Evolutionary conservation across 2,113 vertebrate genomes (phyloP).

Genomic region (Passer domesticus): DNA sequence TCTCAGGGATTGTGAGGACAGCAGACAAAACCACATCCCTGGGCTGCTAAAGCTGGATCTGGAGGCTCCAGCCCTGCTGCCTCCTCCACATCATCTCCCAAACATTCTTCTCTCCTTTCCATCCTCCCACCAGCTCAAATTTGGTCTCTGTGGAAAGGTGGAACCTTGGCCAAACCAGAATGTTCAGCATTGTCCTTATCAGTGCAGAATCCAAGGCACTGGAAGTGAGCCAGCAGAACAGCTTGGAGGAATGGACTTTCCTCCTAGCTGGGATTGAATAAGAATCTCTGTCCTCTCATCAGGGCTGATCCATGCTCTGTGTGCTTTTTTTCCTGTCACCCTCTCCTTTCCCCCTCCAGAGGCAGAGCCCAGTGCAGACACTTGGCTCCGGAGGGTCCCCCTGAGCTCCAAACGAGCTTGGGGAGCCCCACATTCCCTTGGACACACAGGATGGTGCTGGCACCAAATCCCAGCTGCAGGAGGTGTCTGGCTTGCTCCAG

Average conservation of each 20-base stretch:
- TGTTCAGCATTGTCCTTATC: fast-evolving
- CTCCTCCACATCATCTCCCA: background rate
- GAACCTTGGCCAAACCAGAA: background rate
- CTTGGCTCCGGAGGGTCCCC: fast-evolving
- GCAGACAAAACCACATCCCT: background rate
- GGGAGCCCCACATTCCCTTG: background rate
- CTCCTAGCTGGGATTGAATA: background rate
- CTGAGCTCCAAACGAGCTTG: fast-evolving
- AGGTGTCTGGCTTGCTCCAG: background rate
- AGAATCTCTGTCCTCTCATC: background rate
- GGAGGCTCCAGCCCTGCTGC: background rate
- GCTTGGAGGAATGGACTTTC: background rate
- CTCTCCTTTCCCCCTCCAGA: background rate
- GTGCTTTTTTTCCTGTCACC: background rate
- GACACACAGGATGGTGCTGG: fast-evolving
- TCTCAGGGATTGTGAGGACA: background rate
- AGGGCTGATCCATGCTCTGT: background rate
- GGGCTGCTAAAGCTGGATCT: background rate
- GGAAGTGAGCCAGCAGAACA: background rate
- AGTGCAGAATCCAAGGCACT: background rate
- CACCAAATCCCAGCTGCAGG: background rate
- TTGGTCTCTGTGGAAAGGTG: background rate
- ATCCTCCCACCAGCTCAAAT: background rate
- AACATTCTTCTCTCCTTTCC: background rate
- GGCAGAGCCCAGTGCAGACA: background rate